Evolutionary conservation across 2,113 vertebrate species (phyloP).

Genomic region (Trogon melanurus): DNA sequence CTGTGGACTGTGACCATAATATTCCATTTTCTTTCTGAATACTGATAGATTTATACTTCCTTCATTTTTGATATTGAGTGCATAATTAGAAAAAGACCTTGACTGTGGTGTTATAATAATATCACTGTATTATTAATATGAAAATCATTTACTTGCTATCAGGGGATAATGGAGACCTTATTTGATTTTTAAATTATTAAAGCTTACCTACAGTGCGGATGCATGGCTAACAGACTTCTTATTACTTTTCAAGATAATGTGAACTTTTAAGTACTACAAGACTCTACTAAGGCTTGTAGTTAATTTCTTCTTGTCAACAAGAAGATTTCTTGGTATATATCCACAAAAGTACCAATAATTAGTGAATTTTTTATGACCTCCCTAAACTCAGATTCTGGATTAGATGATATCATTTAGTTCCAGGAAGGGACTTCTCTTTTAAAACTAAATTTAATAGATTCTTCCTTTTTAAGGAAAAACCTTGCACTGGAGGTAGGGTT

Average conservation of each 20-base stretch:
- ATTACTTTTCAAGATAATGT: background rate
- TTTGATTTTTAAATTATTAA: constrained; percentile 33
- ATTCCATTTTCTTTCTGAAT: background rate
- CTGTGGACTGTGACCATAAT: background rate
- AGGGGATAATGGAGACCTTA: background rate
- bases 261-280: background rate
- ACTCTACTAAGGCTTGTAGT: background rate
- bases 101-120: background rate
- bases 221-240: background rate
- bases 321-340: background rate
- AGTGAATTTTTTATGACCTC: background rate
- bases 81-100: constrained; percentile 8
- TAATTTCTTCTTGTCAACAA: background rate
- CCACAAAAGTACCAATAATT: background rate
- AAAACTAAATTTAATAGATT: background rate
- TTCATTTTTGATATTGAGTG: background rate
- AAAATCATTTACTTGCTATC: constrained; percentile 15
- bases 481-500: background rate
- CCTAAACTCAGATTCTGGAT: background rate
- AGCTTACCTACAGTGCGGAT: background rate
- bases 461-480: background rate
- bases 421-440: background rate
- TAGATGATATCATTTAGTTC: background rate
- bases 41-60: background rate
- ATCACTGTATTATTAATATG: background rate